A percentile compares a stretch with the other conserved stretches of the same genome.
Evolutionary conservation across 2,113 vertebrate genomes (phyloP).

Genomic region (Monopterus albus): DNA sequence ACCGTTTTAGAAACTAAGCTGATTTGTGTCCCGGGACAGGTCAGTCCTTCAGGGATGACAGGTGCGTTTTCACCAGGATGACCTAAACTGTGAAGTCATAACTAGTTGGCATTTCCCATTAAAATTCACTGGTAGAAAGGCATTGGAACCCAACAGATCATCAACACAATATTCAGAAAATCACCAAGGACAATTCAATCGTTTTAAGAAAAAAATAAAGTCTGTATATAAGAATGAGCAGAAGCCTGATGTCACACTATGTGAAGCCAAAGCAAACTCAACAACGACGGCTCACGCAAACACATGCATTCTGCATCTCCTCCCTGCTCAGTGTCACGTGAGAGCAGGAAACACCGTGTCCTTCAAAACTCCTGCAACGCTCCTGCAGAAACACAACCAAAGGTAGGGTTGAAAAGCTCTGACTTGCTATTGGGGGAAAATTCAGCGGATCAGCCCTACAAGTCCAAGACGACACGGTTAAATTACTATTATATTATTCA

Average conservation of each 20-base stretch:
- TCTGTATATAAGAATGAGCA: slow-evolving; percentile 35
- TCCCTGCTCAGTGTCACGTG: neutral
- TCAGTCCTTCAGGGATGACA: neutral
- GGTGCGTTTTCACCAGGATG: neutral
- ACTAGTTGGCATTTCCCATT: slow-evolving; percentile 24
- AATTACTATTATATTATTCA: neutral
- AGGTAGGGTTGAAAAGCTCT: neutral
- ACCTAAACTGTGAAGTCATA: neutral
- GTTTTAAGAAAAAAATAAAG: neutral
- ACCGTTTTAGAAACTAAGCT: neutral
- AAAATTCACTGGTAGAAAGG: slow-evolving; percentile 57
- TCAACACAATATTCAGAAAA: slow-evolving; percentile 66
- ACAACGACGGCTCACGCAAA: neutral
- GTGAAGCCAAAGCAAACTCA: slow-evolving; percentile 8
- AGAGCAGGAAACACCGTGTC: neutral
- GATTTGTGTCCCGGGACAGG: neutral
- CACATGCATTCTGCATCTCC: slow-evolving; percentile 16
- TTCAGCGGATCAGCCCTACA: slow-evolving; percentile 22
- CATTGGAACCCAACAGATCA: slow-evolving; percentile 55
- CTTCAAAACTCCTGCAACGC: neutral
- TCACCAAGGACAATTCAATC: slow-evolving; percentile 22
- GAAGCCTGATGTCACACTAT: slow-evolving; percentile 6
- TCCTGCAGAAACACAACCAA: no score
- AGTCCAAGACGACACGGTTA: neutral
- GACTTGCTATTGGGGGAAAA: neutral